Percentiles rank a stretch among this genome's conserved stretches.
phyloP scores from a whole-genome alignment of 2,113 vertebrate species.

The Lasiurus cinereus region DNA sequence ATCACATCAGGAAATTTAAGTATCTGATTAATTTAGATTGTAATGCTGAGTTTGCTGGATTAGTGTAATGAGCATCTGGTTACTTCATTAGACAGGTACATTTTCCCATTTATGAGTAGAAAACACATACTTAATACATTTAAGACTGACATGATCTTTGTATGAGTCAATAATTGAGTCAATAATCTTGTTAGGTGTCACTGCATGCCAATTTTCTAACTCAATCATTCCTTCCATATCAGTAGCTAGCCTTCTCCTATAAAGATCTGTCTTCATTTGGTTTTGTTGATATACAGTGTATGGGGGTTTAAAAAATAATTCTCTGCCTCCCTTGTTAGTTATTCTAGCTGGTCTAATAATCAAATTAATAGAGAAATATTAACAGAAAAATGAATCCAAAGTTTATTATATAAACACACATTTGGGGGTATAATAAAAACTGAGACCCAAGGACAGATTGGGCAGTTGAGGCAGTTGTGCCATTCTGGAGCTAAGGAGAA shows the following conservation, averaged over 20 bases:
- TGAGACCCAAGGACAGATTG: not conserved
- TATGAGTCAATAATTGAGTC: slow-evolving; percentile 18
- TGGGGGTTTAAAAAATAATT: not conserved
- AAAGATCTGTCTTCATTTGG: not conserved
- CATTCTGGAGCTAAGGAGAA: not conserved
- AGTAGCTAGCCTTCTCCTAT: not conserved
- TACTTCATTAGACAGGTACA: not conserved
- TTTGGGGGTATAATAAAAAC: not conserved
- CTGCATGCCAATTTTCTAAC: not conserved
- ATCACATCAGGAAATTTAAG: slow-evolving; percentile 3
- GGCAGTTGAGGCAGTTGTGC: not conserved
- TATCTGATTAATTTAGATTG: not conserved
- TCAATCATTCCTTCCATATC: not conserved
- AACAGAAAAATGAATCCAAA: not conserved
- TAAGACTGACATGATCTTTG: not conserved
- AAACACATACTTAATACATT: not conserved
- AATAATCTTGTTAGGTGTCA: not conserved
- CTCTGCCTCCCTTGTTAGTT: not conserved
- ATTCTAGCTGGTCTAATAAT: not conserved
- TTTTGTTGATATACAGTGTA: not conserved
- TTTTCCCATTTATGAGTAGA: not conserved
- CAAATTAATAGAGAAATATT: not conserved
- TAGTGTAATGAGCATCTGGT: not conserved
- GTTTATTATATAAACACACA: not conserved
- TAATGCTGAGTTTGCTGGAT: not conserved